These are phyloP conservation scores for Falco naumanni DNA, from an alignment of 2,797 vertebrate genomes.

Conservation along the genomic window DNA sequence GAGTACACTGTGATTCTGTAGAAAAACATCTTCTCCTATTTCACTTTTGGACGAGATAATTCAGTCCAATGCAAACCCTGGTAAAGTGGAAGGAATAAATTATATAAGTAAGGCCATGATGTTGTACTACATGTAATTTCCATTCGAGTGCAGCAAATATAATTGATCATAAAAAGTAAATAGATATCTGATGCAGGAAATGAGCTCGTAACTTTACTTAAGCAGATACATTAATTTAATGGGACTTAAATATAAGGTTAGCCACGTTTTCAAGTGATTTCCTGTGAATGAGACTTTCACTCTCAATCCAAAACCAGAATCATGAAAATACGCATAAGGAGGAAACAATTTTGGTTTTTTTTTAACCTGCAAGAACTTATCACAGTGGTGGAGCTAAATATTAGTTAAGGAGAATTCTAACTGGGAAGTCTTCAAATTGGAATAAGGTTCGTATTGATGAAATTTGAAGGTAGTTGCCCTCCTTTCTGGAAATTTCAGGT, in stretches of 20 bases:
- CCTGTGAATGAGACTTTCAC: background rate
- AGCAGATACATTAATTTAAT: background rate
- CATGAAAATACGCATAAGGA: background rate
- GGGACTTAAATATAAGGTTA: background rate
- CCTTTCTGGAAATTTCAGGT: background rate
- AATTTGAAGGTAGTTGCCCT: background rate
- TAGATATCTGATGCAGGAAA: background rate
- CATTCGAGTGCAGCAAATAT: background rate
- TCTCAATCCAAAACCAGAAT: background rate
- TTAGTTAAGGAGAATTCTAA: background rate
- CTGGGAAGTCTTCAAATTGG: background rate
- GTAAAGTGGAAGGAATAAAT: background rate
- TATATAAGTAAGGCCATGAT: background rate
- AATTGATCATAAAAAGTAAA: background rate
- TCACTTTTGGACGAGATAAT: background rate
- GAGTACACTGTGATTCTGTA: background rate
- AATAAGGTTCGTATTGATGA: background rate
- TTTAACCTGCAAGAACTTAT: background rate
- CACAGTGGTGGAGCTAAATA: background rate
- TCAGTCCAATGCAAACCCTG: background rate
- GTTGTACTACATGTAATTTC: background rate
- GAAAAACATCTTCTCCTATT: background rate
- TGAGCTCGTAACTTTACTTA: background rate
- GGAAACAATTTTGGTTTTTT: background rate
- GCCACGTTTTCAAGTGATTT: background rate